Evolutionary conservation across 2,888 invertebrate genomes (phyloP), one percentile per base, ranked within the genome.

Genomic region (Argyresthia albistria): DNA sequence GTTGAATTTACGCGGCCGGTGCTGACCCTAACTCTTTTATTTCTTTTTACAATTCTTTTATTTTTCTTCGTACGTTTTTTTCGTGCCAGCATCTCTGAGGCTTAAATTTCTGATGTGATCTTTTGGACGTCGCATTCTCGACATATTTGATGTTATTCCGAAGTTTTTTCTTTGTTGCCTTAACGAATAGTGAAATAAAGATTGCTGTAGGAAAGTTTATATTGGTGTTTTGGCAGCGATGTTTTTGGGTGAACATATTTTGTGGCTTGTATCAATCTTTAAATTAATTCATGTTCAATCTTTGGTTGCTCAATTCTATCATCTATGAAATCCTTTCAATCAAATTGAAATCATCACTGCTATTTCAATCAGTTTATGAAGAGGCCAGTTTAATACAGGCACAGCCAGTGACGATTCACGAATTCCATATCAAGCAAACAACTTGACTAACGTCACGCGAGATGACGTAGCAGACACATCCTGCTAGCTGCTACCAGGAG

Each of bases 21-120:
- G 58, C 63, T 59, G 73, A 73, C 76, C 80, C 78, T 79, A 76
- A 61, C 58, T 4, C 25, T 60, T 61, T 62, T 64, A 62, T 62
- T 59, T 57, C 55, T 66, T 65, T 65, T 66, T 63, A 60, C 56
- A 56, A 60, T 63, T 62, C 66, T 64, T n/a, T 61, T 66, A 62
- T 43, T 45, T 45, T 43, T 51, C 36, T 35, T 35, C 52, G 15
- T 11, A 37, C 37, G 42, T 69, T 77, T 68, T 75, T 67, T 66
- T 67, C 65, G 67, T 67, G 68, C 67, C 72, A 76, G 73, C 73
- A 74, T 78, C 72, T 79, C 74, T 72, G 71, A 73, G 72, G 81
- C 80, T 82, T 78, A 78, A 78, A 76, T 80, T 81, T 81, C 80
- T 75, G 87, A 87, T 87, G 77, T 77, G 82, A 87, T 84, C 84